These are phyloP conservation scores for Dromas ardeola DNA, from an alignment of 2,113 vertebrate genomes.

Conservation along the genomic window DNA sequence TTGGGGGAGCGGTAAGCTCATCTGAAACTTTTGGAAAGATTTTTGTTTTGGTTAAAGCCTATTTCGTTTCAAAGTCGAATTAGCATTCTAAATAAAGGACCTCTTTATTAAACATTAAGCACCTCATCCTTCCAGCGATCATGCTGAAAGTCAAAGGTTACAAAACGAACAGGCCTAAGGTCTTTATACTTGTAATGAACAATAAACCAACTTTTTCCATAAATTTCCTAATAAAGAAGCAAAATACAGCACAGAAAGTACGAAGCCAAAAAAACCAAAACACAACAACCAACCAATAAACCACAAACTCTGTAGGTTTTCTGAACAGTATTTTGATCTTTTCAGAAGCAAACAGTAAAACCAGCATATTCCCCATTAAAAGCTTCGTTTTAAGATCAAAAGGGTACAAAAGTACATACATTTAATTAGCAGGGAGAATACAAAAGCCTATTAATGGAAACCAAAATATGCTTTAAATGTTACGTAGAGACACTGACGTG, in stretches of 20 bases:
- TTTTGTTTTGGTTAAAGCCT: neutral
- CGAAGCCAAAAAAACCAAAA: neutral
- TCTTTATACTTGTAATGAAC: neutral
- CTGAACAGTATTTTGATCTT: neutral
- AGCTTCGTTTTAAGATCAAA: slow-evolving; percentile 17
- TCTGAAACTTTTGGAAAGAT: neutral
- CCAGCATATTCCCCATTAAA: neutral
- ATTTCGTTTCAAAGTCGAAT: neutral
- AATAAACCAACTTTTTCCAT: neutral
- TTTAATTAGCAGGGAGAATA: neutral
- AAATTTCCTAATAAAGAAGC: neutral
- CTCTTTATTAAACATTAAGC: neutral
- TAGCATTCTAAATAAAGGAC: neutral
- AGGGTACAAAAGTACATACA: neutral
- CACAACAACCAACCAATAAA: neutral
- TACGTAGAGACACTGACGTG: neutral
- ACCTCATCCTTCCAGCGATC: neutral
- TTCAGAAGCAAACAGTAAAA: neutral
- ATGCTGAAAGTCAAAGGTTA: neutral
- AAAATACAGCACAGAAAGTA: neutral
- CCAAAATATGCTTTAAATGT: neutral
- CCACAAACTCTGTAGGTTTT: neutral
- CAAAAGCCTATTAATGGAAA: neutral
- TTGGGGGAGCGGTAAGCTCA: neutral
- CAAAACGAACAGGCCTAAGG: neutral